Evolutionary conservation across 2,797 vertebrate genomes (phyloP).

Genomic region (Gymnopithys bicolor): DNA sequence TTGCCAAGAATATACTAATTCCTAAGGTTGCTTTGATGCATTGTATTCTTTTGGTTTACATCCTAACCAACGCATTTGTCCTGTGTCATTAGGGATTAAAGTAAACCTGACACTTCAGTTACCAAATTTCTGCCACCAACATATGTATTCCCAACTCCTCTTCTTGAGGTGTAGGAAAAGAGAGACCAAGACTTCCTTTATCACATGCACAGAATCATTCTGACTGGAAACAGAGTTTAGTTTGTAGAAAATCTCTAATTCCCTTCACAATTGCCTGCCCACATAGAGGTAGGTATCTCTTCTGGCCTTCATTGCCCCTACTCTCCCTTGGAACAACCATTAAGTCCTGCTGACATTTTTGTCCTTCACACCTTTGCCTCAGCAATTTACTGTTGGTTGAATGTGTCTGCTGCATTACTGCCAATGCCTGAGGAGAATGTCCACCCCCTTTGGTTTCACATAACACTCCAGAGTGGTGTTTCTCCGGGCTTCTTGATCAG

Average conservation of each 20-base stretch:
- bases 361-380: neutral
- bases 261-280: neutral
- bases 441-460: neutral
- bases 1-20: neutral
- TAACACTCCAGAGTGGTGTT: neutral
- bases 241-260: neutral
- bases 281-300: rapidly evolving
- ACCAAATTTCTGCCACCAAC: neutral
- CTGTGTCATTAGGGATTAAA: neutral
- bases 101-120: neutral
- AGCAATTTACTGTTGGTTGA: neutral
- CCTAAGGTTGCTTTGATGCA: neutral
- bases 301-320: neutral
- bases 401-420: neutral
- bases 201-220: neutral
- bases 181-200: neutral
- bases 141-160: neutral
- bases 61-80: neutral
- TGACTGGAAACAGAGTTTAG: neutral
- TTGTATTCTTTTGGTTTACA: neutral
- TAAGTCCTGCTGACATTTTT: neutral
- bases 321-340: neutral
- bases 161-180: neutral
- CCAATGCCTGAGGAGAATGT: neutral
- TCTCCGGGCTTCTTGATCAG: neutral